Base-by-base conservation (phyloP, 1,140 invertebrate genomes). In the Acyrthosiphon pisum region DNA sequence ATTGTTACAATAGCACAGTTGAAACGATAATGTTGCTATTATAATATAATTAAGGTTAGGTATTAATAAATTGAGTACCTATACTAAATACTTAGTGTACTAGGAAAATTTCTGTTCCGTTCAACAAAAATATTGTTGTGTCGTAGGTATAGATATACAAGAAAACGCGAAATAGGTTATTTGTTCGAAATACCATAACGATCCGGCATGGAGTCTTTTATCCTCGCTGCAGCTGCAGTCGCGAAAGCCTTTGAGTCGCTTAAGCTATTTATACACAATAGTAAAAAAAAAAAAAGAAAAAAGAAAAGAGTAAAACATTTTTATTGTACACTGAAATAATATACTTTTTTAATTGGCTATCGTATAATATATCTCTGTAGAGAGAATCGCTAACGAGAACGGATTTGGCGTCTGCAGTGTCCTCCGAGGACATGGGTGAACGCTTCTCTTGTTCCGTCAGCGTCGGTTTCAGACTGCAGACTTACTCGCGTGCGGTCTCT, bases 291-390 rank as follows among this genome's bases (percentile, higher is more conserved):
- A 41, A 83, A 8, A 84, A 20, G 6, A 35, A 35, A 20, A 18
- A 44, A 84, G 44, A 84, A 26, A 84, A 23, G 6, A 84, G 26
- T 44, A 41, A 44, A 87, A 87, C 37, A 87, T 46, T 87, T 41
- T 68, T 68, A 68, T 68, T 68, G 60, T 84, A 26, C 48, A n/a
- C n/a, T 35, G 87, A 53, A 53, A 89, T 22, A 53, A 89, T 89
- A 89, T 53, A 89, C 48, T 89, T 37, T 88, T 89, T 89, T 89
- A 89, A 89, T 89, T 89, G 87, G 87, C 87, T 53, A 89, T 89
- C n/a, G 87, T 46, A 30, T 87, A 86, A 20, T 50, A 53, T 30
- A 23, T 37, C 30, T 41, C 26, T 86, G 11, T 44, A 86, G 9
- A 53, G 44, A 56, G 87, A 89, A 20, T 89, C 48, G 35, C 87